Evolutionary conservation across 2,113 vertebrate species (phyloP).

Genomic region (Ictalurus furcatus): DNA sequence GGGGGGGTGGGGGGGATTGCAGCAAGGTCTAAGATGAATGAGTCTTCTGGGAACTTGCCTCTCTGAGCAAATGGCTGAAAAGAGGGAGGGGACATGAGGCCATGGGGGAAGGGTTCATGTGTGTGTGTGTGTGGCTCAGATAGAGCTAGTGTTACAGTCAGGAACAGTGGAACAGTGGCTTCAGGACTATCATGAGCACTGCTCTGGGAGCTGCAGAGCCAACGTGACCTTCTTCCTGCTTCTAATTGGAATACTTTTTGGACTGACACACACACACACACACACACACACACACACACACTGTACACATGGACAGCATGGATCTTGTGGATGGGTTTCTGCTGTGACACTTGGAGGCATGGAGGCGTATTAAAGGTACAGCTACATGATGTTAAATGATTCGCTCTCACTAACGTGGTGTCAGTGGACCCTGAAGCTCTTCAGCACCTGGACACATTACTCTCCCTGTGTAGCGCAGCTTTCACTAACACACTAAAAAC

Average conservation of each 20-base stretch:
- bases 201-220: slow-evolving; percentile 64
- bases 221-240: slow-evolving; percentile 43
- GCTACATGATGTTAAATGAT: not conserved
- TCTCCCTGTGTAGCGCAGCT: not conserved
- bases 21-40: slow-evolving; percentile 91
- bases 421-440: not conserved
- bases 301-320: not conserved
- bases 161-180: slow-evolving; percentile 58
- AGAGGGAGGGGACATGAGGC: slow-evolving; percentile 81
- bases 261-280: not conserved
- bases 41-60: slow-evolving; percentile 82
- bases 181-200: slow-evolving; percentile 72
- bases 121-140: slow-evolving; percentile 57
- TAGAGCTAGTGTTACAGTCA: slow-evolving; percentile 60
- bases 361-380: slow-evolving; percentile 7
- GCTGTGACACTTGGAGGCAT: not conserved
- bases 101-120: slow-evolving; percentile 35
- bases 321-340: not conserved
- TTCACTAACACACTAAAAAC: not conserved
- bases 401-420: not conserved
- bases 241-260: slow-evolving; percentile 47
- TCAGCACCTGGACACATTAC: not conserved
- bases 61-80: slow-evolving; percentile 92
- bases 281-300: slow-evolving; percentile 7
- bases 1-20: slow-evolving; percentile 73